These are phyloP conservation scores for Enteromius anoplus DNA, from an alignment of 2,797 vertebrate species.

Conservation along the genomic window DNA sequence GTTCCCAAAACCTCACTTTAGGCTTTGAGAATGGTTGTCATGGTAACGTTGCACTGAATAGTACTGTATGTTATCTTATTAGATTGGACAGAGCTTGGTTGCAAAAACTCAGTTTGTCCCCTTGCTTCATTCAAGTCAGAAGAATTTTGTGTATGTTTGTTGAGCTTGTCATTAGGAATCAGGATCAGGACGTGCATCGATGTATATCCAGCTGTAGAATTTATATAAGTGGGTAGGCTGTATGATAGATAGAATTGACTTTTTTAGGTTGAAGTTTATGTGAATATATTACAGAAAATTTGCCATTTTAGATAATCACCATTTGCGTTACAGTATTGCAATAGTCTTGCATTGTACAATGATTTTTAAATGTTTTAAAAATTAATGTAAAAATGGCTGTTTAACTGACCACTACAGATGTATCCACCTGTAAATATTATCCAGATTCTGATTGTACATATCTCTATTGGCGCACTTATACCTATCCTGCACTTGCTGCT, in stretches of 20 bases:
- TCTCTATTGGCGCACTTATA: too few species aligned
- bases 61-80: neutral
- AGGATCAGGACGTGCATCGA: neutral
- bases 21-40: slow-evolving; percentile 26
- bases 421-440: too few species aligned
- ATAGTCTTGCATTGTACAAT: neutral
- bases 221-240: neutral
- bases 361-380: neutral
- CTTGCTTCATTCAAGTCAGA: neutral
- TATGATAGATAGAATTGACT: neutral
- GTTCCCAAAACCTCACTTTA: neutral
- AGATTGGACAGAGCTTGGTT: slow-evolving; percentile 1
- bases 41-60: neutral
- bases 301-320: neutral
- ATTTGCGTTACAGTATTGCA: neutral
- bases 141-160: neutral
- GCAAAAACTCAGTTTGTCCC: neutral
- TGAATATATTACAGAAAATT: neutral
- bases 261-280: neutral
- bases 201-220: neutral
- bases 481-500: too few species aligned
- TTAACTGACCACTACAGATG: neutral
- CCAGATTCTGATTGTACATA: too few species aligned
- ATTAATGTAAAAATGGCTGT: neutral
- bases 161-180: neutral